A percentile compares a stretch with the other conserved stretches of the same genome.
These are phyloP conservation scores for Sebastes trivittatus DNA, from an alignment of 2,797 vertebrate species.

Conservation along the genomic window DNA sequence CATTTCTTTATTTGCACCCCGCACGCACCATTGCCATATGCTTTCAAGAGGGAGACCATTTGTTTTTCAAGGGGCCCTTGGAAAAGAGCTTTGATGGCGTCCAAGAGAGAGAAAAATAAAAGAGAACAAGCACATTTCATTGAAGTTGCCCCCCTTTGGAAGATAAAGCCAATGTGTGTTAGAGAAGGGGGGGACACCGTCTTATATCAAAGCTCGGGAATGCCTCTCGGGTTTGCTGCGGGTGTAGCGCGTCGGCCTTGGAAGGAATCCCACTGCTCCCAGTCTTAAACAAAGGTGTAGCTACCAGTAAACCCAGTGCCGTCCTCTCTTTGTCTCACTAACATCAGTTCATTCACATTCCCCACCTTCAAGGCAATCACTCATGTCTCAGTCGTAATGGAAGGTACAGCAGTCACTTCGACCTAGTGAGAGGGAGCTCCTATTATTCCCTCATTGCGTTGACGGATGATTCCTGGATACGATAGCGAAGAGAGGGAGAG, in stretches of 20 bases:
- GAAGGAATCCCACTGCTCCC: conserved; percentile 35
- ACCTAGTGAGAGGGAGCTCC: conserved; percentile 66
- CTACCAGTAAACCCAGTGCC: conserved; percentile 1
- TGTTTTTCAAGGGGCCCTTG: conserved; percentile 51
- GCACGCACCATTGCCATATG: conserved; percentile 34
- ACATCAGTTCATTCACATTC: conserved; percentile 69
- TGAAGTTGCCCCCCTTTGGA: conserved; percentile 39
- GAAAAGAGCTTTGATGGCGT: conserved; percentile 59
- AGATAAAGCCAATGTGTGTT: conserved; percentile 44
- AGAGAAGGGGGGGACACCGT: not conserved
- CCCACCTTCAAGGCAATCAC: conserved; percentile 60
- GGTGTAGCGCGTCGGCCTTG: not conserved
- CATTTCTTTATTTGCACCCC: conserved; percentile 55
- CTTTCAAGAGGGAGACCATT: conserved; percentile 53
- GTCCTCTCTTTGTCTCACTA: conserved; percentile 12
- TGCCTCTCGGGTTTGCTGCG: conserved; percentile 18
- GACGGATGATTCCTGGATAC: conserved; percentile 72
- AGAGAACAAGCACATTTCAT: conserved; percentile 37
- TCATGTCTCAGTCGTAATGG: conserved; percentile 70
- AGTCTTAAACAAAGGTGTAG: conserved; percentile 16
- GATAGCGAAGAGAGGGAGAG: conserved; percentile 27
- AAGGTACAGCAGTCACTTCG: conserved; percentile 70
- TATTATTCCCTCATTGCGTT: conserved; percentile 74
- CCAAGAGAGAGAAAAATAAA: conserved; percentile 7
- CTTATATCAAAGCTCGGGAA: conserved; percentile 33